A percentile compares a stretch with the other conserved stretches of the same genome.
phyloP scores from a whole-genome alignment of 1,140 invertebrate genomes.

The Hypsibius dujardini region DNA sequence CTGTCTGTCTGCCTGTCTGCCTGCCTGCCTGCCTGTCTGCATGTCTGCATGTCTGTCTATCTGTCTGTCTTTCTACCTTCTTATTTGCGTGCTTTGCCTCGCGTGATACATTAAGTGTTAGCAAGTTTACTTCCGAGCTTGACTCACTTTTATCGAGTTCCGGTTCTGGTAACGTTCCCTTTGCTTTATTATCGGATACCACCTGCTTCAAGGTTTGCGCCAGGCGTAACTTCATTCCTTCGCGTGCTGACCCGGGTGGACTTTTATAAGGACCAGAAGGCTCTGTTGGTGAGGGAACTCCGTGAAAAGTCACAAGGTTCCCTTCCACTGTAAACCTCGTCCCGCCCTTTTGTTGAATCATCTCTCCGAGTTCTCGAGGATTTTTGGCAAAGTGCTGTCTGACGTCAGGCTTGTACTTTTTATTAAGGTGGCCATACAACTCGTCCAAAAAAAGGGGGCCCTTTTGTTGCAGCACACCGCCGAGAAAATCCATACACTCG shows the following conservation, averaged over 20 bases:
- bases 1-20: too few species aligned
- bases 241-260: slow-evolving; percentile 11
- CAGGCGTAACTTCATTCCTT: slow-evolving; percentile 16
- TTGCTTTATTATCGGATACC: neutral
- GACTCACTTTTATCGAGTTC: slow-evolving; percentile 3
- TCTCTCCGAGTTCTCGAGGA: slow-evolving; percentile 13
- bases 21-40: too few species aligned
- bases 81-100: too few species aligned
- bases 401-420: slow-evolving; percentile 14
- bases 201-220: slow-evolving; percentile 12
- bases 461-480: neutral
- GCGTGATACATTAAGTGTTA: too few species aligned
- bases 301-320: neutral
- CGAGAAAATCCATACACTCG: slow-evolving; percentile 2
- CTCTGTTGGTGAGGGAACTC: neutral
- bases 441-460: slow-evolving; percentile 14
- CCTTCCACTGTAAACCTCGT: neutral
- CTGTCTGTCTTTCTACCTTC: too few species aligned
- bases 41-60: too few species aligned
- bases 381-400: slow-evolving; percentile 11
- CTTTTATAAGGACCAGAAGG: neutral
- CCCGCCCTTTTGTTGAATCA: slow-evolving; percentile 8
- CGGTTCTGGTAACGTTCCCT: slow-evolving; percentile 1
- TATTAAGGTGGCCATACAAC: slow-evolving; percentile 12
- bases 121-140: neutral